Percentiles rank a stretch among this genome's conserved stretches.
phyloP scores from a whole-genome alignment of 2,797 vertebrate species.

The Monodelphis domestica region DNA sequence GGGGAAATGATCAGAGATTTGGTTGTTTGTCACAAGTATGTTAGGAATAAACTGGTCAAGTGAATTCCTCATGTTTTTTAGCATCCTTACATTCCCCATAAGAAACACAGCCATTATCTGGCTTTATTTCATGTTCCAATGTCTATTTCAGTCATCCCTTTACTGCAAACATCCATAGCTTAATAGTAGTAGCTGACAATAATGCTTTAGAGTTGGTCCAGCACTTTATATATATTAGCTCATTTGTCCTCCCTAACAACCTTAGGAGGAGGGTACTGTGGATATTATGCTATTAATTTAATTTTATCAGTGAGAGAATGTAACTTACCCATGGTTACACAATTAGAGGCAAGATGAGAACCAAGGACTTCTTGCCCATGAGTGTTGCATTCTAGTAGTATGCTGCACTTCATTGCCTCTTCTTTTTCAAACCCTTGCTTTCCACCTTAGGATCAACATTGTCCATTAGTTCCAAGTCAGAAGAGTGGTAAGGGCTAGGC shows the following conservation, averaged over 20 bases:
- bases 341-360: neutral
- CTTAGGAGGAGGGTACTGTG: neutral
- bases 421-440: no score
- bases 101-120: neutral
- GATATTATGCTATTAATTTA: neutral
- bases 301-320: neutral
- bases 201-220: neutral
- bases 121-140: conserved; percentile 28
- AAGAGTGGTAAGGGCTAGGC: no score
- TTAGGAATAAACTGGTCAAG: conserved; percentile 16
- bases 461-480: no score
- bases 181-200: neutral
- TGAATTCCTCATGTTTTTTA: conserved; percentile 33
- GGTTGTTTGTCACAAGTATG: conserved; percentile 41
- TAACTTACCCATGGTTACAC: neutral
- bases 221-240: neutral
- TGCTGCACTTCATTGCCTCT: neutral
- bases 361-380: neutral
- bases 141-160: neutral
- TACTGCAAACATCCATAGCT: neutral
- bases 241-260: neutral
- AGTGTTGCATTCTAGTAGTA: neutral
- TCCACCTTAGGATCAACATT: no score
- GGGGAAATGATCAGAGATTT: conserved; percentile 12
- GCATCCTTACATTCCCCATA: neutral